phyloP scores from a whole-genome alignment of 2,888 invertebrate genomes.

The Trissoscelio sp. region DNA sequence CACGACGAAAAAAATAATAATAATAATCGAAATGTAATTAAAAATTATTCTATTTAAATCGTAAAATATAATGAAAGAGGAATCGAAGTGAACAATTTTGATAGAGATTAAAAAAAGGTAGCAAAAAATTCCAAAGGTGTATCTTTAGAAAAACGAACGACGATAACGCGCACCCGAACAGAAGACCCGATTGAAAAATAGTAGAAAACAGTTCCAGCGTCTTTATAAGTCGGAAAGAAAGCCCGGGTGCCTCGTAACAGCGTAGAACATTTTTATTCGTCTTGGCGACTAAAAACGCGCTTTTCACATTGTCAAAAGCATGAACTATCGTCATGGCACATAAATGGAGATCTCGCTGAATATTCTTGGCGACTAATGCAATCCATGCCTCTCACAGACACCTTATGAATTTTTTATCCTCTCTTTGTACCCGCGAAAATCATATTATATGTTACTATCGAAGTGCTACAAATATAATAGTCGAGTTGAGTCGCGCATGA shows the following conservation, averaged over 20 bases:
- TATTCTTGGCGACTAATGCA: constrained; percentile 59
- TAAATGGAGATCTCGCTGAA: constrained; percentile 56
- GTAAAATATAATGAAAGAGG: constrained; percentile 5
- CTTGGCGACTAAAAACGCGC: constrained; percentile 34
- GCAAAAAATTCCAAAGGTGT: neutral
- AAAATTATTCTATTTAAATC: too few species aligned
- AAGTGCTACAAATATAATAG: constrained; percentile 53
- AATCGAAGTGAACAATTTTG: too few species aligned
- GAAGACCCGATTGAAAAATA: constrained; percentile 33
- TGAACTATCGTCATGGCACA: constrained; percentile 52
- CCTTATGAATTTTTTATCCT: constrained; percentile 60
- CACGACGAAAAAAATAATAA: too few species aligned
- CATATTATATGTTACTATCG: constrained; percentile 47
- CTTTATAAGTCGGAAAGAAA: constrained; percentile 42
- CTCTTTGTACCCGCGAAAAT: constrained; percentile 45
- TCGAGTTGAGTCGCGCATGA: constrained; percentile 21
- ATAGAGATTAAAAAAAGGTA: constrained; percentile 16
- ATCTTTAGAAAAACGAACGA: constrained; percentile 12
- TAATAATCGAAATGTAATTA: too few species aligned
- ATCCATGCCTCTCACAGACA: constrained; percentile 41
- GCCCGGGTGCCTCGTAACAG: constrained; percentile 26
- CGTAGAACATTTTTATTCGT: constrained; percentile 53
- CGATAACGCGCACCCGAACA: neutral
- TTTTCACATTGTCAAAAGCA: constrained; percentile 52
- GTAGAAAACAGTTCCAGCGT: constrained; percentile 16